phyloP scores from a whole-genome alignment of 2,888 invertebrate species.

The Vesta saturnalis region DNA sequence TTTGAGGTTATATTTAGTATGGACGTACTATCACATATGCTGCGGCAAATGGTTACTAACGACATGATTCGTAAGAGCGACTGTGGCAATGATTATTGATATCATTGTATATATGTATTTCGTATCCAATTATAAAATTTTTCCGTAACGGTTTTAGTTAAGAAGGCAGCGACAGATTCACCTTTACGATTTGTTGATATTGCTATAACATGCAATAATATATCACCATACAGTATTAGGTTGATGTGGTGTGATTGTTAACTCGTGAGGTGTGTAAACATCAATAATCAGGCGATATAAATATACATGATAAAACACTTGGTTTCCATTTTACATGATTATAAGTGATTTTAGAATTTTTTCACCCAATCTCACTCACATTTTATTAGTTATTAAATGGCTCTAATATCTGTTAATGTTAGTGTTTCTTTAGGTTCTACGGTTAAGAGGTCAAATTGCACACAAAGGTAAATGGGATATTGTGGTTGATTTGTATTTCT shows the following conservation, averaged over 20 bases:
- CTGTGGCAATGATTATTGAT: too few relatives aligned
- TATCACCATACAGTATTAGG: slow-evolving; percentile 95
- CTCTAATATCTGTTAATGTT: neutral
- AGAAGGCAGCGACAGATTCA: too few relatives aligned
- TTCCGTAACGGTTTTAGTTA: too few relatives aligned
- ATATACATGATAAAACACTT: slow-evolving; percentile 42
- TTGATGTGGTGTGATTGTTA: slow-evolving; percentile 99
- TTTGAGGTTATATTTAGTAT: too few relatives aligned
- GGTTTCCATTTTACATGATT: slow-evolving; percentile 44
- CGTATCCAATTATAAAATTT: too few relatives aligned
- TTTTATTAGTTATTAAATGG: neutral
- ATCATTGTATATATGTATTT: too few relatives aligned
- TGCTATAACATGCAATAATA: slow-evolving; percentile 99
- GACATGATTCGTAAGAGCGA: too few relatives aligned
- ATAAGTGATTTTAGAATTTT: slow-evolving; percentile 43
- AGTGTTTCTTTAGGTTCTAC: slow-evolving; percentile 69
- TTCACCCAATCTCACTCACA: slow-evolving; percentile 44
- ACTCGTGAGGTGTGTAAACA: slow-evolving; percentile 80
- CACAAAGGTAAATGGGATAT: slow-evolving; percentile 96
- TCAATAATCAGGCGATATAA: slow-evolving; percentile 45
- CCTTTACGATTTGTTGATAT: slow-evolving; percentile 97
- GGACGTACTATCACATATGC: too few relatives aligned
- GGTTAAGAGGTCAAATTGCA: slow-evolving; percentile 91
- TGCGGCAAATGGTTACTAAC: too few relatives aligned
- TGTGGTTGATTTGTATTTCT: slow-evolving; percentile 99